These are phyloP conservation scores for Takifugu ocellatus DNA, from an alignment of 2,797 vertebrate genomes.

Conservation along the genomic window DNA sequence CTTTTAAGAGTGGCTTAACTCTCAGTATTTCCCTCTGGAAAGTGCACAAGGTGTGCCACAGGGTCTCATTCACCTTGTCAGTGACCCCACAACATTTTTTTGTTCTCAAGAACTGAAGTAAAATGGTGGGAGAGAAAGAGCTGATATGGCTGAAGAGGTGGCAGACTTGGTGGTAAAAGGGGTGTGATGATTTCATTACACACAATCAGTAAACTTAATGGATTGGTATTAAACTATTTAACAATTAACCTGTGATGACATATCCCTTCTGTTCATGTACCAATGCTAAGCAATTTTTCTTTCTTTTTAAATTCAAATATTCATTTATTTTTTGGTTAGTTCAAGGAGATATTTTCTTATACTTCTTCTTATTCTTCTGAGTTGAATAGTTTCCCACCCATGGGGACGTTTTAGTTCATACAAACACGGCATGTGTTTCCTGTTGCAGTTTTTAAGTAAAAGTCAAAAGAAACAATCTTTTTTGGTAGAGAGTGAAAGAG, in stretches of 20 bases:
- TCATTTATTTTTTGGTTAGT: slow-evolving; percentile 70
- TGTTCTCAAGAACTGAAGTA: slow-evolving; percentile 50
- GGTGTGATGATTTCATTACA: slow-evolving; percentile 52
- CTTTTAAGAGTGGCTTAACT: slow-evolving; percentile 50
- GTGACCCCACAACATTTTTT: slow-evolving; percentile 19
- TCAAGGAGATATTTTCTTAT: slow-evolving; percentile 45
- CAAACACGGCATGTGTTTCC: slow-evolving; percentile 12
- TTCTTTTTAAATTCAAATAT: slow-evolving; percentile 66
- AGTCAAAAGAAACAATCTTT: slow-evolving; percentile 41
- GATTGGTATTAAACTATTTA: slow-evolving; percentile 57
- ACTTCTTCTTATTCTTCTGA: slow-evolving; percentile 17
- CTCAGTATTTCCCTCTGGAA: slow-evolving; percentile 41
- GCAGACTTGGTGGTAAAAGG: slow-evolving; percentile 57
- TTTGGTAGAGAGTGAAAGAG: too few relatives aligned
- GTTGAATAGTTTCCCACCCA: slow-evolving; percentile 57
- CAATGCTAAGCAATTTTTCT: slow-evolving; percentile 65
- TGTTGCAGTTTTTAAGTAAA: slow-evolving; percentile 27
- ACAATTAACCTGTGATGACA: slow-evolving; percentile 58
- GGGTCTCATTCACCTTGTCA: slow-evolving; percentile 30
- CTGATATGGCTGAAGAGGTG: slow-evolving; percentile 47
- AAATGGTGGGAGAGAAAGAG: slow-evolving; percentile 19
- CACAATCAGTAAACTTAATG: slow-evolving; percentile 41
- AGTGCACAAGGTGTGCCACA: slow-evolving; percentile 20
- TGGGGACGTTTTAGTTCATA: slow-evolving; percentile 49
- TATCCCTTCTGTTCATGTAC: slow-evolving; percentile 36